These are phyloP conservation scores for Sigmodon hispidus DNA, from an alignment of 2,113 vertebrate species.

Conservation along the genomic window DNA sequence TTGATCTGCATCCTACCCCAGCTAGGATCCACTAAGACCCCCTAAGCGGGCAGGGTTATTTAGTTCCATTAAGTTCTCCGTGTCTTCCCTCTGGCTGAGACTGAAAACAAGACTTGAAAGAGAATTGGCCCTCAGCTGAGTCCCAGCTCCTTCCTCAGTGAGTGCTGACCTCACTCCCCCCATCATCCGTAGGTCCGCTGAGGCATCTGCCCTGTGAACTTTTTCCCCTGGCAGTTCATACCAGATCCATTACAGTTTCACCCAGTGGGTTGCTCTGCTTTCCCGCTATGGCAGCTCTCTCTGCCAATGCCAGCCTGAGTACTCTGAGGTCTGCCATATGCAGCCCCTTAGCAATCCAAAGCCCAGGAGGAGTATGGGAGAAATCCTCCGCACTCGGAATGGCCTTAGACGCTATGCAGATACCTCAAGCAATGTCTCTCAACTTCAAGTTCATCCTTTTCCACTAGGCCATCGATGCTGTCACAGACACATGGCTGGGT, in stretches of 20 bases:
- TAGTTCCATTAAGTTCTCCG: neutral
- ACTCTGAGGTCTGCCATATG: neutral
- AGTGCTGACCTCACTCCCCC: neutral
- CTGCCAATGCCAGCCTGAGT: neutral
- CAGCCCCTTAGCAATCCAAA: neutral
- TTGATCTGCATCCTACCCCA: neutral
- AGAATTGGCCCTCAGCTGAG: neutral
- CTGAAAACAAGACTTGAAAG: neutral
- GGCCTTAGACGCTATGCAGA: neutral
- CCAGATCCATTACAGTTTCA: neutral
- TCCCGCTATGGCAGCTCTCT: neutral
- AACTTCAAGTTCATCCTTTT: neutral
- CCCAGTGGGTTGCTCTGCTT: neutral
- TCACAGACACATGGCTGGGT: neutral
- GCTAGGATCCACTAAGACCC: neutral
- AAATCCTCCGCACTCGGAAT: neutral
- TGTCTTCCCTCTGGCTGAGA: neutral
- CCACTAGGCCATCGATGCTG: neutral
- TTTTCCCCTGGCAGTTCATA: neutral
- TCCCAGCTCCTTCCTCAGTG: neutral
- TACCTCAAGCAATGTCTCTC: neutral
- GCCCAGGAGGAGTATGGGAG: neutral
- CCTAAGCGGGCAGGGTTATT: neutral
- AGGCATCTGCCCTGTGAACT: neutral
- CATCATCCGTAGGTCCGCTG: neutral